Base-by-base conservation (phyloP, 2,797 vertebrate genomes). In the Holocentrus rufus region DNA sequence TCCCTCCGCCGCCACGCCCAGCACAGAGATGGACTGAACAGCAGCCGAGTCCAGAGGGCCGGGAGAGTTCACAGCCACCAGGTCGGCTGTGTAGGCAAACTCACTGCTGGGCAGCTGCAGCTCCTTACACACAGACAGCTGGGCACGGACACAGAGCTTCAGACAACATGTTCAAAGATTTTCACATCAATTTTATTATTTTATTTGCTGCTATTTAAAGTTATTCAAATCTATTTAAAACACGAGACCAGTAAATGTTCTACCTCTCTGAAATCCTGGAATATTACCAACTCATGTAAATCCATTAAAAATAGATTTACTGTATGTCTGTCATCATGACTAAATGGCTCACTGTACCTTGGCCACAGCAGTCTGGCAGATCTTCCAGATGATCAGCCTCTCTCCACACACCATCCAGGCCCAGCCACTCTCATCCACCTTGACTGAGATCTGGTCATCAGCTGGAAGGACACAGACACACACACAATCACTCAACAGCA, bases 101-200 rank as follows among this genome's bases (percentile, higher is more conserved):
- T 97, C 95, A 66, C 96, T 97, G 80, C 90, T 84, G 18, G 97
- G 95, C 50, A 99, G 88, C 89, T 96, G 97, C 42, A 99, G 94
- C 66, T 98, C 97, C 86, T 98, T 99, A 84, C 97, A 99, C 22
- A 97, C 93, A 0, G 95, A 96, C 66, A 97, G 79, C 98, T 99
- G 75, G 4, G 69, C 56, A 73, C 61, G 22, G 27, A 77, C n/a
- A 77, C 15, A 54, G 1, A 17, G 55, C 7, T 6, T 9, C 27
- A n/a, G 39, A 31, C 5, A 18, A 6, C 2, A 10, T 0, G 8
- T 34, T 34, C 8, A 9, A 22, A 50, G 13, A 2, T 1, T 9
- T n/a, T n/a, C n/a, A n/a, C n/a, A n/a, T n/a, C n/a, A n/a, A n/a
- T n/a, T n/a, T n/a, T n/a, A n/a, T n/a, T n/a, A n/a, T n/a, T n/a